Percentiles rank a stretch among this genome's conserved stretches.
These are phyloP conservation scores for Ephialtes manifestator DNA, from an alignment of 2,888 invertebrate species.

Conservation along the genomic window DNA sequence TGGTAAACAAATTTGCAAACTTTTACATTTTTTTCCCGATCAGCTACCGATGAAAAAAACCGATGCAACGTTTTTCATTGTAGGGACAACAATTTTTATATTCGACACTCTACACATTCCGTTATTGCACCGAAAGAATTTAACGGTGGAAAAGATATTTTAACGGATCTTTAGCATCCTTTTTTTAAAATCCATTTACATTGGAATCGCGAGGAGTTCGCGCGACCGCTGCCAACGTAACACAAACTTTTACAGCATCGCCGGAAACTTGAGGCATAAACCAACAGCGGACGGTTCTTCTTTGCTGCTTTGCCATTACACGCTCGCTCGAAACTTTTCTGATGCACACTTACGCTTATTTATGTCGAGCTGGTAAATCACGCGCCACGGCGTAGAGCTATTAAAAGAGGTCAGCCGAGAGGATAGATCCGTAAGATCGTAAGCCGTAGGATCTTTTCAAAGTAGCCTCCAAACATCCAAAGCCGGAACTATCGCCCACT, in stretches of 20 bases:
- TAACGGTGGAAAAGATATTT: not conserved
- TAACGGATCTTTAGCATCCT: not conserved
- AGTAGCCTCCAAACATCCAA: slow-evolving; percentile 3
- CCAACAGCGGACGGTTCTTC: slow-evolving; percentile 48
- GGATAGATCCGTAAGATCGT: not conserved
- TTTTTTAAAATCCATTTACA: not conserved
- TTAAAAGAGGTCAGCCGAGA: slow-evolving; percentile 58
- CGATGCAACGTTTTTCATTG: not conserved
- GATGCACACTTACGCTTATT: slow-evolving; percentile 72
- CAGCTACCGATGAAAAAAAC: not conserved
- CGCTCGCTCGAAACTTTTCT: slow-evolving; percentile 52
- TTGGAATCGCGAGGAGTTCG: not conserved
- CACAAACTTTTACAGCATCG: slow-evolving; percentile 69
- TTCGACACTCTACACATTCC: not conserved
- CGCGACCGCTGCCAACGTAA: slow-evolving; percentile 15
- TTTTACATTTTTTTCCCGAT: not conserved
- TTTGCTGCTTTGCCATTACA: slow-evolving; percentile 1
- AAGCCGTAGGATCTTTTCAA: slow-evolving; percentile 7
- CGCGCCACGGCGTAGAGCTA: slow-evolving; percentile 35
- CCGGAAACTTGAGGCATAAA: slow-evolving; percentile 74
- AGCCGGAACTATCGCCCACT: not conserved
- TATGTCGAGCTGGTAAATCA: slow-evolving; percentile 72
- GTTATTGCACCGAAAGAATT: not conserved
- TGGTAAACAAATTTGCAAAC: not conserved
- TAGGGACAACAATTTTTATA: not conserved